A percentile compares a stretch with the other conserved stretches of the same genome.
Conservation (phyloP, 2,888 invertebrate species). For the Phyto melanocephala region DNA sequence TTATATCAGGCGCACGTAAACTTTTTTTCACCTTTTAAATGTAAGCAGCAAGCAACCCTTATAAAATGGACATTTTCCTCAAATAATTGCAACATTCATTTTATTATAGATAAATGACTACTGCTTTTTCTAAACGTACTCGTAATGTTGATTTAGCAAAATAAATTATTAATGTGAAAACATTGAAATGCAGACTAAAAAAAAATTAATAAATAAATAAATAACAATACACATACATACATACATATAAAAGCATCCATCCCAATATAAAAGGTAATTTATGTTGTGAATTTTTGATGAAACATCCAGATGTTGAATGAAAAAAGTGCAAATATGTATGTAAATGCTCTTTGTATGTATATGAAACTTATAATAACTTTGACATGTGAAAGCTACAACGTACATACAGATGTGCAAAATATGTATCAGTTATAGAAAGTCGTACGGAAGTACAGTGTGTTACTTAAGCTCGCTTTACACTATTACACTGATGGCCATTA, state of each 20-base stretch:
- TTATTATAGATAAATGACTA: not conserved
- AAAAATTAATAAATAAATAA: constrained; percentile 13
- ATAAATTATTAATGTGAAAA: constrained; percentile 54
- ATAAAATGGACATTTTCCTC: not conserved
- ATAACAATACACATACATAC: no score
- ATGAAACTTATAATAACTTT: not conserved
- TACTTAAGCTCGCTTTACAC: no score
- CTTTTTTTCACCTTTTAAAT: not conserved
- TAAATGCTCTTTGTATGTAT: no score
- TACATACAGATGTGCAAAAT: no score
- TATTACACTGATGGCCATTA: no score
- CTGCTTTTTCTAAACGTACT: not conserved
- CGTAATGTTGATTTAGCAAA: constrained; percentile 36
- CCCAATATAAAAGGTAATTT: constrained; percentile 22
- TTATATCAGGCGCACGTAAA: not conserved
- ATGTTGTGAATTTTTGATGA: constrained; percentile 61
- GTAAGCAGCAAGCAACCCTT: not conserved
- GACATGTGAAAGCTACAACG: not conserved
- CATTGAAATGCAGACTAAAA: constrained; percentile 43
- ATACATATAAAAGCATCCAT: not conserved
- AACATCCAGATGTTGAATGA: constrained; percentile 40
- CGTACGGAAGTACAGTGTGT: no score
- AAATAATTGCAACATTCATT: not conserved
- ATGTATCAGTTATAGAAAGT: no score
- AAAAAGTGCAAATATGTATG: not conserved